phyloP scores from a whole-genome alignment of 2,888 invertebrate genomes.

The Tiphia femorata region DNA sequence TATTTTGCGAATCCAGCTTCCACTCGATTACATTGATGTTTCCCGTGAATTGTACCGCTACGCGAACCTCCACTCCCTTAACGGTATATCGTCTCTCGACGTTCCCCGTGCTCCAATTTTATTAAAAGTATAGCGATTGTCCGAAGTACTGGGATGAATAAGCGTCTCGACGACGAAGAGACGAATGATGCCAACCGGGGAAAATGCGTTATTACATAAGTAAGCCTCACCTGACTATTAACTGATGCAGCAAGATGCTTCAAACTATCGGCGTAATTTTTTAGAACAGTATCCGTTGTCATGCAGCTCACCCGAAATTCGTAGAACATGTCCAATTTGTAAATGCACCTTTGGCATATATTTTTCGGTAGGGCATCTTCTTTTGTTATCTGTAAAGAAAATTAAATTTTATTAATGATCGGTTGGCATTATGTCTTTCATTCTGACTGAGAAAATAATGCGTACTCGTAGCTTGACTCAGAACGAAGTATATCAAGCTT shows the following conservation, averaged over 20 bases:
- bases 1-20: no score
- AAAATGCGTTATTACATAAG: background rate
- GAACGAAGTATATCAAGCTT: background rate
- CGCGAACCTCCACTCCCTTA: no score
- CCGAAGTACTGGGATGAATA: no score
- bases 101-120: no score
- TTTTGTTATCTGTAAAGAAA: constrained; percentile 74
- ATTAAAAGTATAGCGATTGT: no score
- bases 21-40: no score
- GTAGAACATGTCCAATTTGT: constrained; percentile 77
- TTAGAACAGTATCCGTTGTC: constrained; percentile 76
- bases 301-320: constrained; percentile 79
- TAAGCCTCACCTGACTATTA: constrained; percentile 74
- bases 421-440: background rate
- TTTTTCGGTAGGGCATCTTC: constrained; percentile 81
- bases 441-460: no score
- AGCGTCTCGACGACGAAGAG: no score
- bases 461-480: constrained; percentile 4
- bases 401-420: background rate
- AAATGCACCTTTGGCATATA: constrained; percentile 79
- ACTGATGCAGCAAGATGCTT: constrained; percentile 77
- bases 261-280: constrained; percentile 79
- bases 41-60: no score
- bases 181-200: no score
- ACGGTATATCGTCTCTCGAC: no score